Evolutionary conservation across 2,113 vertebrate species (phyloP).

Genomic region (Bagarius yarrelli): DNA sequence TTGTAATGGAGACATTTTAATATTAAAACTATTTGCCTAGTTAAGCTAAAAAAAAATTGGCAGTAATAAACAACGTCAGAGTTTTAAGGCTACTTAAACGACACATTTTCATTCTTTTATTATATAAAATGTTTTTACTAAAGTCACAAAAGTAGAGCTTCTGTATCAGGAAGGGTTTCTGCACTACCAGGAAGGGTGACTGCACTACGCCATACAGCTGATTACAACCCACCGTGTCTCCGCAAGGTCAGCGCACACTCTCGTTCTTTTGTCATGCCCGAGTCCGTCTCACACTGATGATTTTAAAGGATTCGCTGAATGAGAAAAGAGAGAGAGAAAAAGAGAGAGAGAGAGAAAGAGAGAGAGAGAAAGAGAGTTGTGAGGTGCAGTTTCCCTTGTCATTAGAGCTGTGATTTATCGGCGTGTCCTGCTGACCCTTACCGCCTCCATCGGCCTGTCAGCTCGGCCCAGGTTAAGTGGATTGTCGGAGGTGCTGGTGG

Average conservation of each 20-base stretch:
- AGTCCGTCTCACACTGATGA: slow-evolving; percentile 6
- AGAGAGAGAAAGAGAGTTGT: slow-evolving; percentile 3
- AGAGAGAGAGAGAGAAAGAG: neutral
- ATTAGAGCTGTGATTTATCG: slow-evolving; percentile 56
- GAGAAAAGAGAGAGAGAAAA: neutral
- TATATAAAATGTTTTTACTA: too few relatives aligned
- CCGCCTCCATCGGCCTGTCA: slow-evolving; percentile 47
- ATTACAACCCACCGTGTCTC: neutral
- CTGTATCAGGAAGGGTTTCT: neutral
- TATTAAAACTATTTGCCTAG: too few relatives aligned
- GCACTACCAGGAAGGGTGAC: too few relatives aligned
- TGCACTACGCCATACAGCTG: neutral
- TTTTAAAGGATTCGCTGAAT: neutral
- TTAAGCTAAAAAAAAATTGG: neutral
- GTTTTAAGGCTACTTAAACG: neutral
- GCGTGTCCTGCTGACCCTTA: slow-evolving; percentile 44
- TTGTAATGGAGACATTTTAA: too few relatives aligned
- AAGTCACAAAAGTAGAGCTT: too few relatives aligned
- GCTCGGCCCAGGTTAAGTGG: slow-evolving; percentile 56
- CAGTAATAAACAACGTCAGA: neutral
- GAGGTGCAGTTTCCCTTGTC: slow-evolving; percentile 40
- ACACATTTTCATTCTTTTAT: too few relatives aligned
- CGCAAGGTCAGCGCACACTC: slow-evolving; percentile 19
- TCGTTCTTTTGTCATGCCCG: neutral
- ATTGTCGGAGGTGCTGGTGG: slow-evolving; percentile 21